These are phyloP conservation scores for human (Homo sapiens) DNA, from an alignment of 2,113 vertebrate genomes.

Conservation along the genomic window DNA sequence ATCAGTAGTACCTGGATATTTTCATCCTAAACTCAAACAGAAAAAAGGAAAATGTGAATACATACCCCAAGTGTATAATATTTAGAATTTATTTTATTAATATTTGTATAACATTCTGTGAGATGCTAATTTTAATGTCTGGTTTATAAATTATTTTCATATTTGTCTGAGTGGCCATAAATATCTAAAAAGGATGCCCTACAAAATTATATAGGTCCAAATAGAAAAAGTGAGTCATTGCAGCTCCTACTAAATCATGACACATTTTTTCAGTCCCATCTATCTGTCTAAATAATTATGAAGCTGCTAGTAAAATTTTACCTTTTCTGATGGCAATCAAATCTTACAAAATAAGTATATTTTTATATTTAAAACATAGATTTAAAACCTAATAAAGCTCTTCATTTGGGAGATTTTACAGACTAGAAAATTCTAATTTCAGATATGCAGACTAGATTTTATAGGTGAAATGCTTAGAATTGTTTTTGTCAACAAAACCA, in stretches of 20 bases:
- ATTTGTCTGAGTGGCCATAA: neutral
- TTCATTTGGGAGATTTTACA: neutral
- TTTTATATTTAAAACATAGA: neutral
- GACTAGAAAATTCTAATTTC: neutral
- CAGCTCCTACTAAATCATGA: neutral
- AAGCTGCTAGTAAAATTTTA: neutral
- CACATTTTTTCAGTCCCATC: neutral
- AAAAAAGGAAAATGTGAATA: neutral
- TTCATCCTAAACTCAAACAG: neutral
- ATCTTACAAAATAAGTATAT: neutral
- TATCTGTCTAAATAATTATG: neutral
- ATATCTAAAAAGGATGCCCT: neutral
- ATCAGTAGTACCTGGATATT: neutral
- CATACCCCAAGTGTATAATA: neutral
- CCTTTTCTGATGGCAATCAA: neutral
- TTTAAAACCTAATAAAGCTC: neutral
- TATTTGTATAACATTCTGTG: neutral
- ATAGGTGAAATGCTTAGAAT: neutral
- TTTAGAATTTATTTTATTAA: neutral
- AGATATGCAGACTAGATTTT: neutral
- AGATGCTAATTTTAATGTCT: neutral
- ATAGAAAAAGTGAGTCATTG: neutral
- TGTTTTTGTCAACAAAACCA: neutral
- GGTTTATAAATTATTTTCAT: neutral
- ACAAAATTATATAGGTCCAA: neutral